Base-by-base conservation (phyloP, 1,140 invertebrate genomes). In the Kradibia gibbosae region DNA sequence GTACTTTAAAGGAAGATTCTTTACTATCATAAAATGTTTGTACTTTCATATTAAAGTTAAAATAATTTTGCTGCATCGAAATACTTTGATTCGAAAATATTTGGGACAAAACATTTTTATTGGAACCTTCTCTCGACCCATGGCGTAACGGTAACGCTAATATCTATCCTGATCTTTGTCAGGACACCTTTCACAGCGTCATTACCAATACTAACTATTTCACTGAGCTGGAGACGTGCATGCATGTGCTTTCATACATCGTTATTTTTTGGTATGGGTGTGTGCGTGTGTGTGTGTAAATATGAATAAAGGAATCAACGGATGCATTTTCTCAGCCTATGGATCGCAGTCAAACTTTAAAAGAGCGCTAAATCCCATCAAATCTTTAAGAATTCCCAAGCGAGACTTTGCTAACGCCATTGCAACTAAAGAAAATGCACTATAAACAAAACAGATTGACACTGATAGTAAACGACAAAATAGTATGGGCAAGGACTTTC, bases 311-410 rank as follows among this genome's bases (percentile, higher is more conserved):
- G 15, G 31, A 39, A 78, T 57, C 65, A 57, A 55, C 53, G 81
- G 83, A 83, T 84, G 84, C 83, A 86, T 86, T 86, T 86, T 83
- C 83, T 83, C 78, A 60, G 50, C 83, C 81, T 83, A 84, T 86
- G 83, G 82, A 84, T 81, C 55, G 81, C 83, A 7, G 45, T 48
- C 17, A 45, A 5, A 45, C 42, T 45, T 5, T 65, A 85, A 85
- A 86, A 85, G 73, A 85, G 82, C 81, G 81, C 84, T 85, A 87
- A 78, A 80, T 83, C 78, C 50, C 28, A n/a, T 34, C 77, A 50
- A 79, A 79, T 71, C 67, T 79, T 55, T n/a, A 70, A 45, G 22
- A 25, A 42, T 70, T 5, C 67, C 2, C 25, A 28, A 70, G 39
- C 11, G 70, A 48, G 17, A 45, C 20, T 5, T 39, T 71, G 28